A percentile compares a stretch with the other conserved stretches of the same genome.
Evolutionary conservation across 2,113 vertebrate species (phyloP).

Genomic region (Prunella himalayana): DNA sequence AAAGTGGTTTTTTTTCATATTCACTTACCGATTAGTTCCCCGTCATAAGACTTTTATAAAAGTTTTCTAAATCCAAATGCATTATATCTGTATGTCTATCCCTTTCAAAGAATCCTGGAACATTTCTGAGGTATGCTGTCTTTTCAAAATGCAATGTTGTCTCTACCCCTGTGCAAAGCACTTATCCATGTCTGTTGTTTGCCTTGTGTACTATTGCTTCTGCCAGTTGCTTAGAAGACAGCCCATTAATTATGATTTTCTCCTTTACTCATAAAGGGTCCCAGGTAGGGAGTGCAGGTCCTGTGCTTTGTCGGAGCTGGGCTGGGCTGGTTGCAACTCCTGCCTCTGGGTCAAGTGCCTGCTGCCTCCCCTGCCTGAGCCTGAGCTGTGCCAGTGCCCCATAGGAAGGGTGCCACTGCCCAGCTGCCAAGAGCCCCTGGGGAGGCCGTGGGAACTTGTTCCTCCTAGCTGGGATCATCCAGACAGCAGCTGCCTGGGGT

Average conservation of each 20-base stretch:
- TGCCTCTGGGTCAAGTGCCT: neutral
- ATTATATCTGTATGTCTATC: neutral
- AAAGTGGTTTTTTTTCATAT: neutral
- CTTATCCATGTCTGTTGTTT: neutral
- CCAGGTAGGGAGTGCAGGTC: neutral
- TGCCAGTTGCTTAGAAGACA: neutral
- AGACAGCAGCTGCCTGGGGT: neutral
- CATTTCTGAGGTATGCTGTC: neutral
- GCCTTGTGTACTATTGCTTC: neutral
- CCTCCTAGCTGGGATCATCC: neutral
- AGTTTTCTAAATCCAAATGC: neutral
- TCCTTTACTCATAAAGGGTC: neutral
- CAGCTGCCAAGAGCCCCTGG: neutral
- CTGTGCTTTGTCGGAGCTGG: rapidly evolving
- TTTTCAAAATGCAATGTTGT: neutral
- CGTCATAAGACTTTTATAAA: neutral
- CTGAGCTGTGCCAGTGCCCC: neutral
- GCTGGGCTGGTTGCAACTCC: neutral
- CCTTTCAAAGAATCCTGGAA: neutral
- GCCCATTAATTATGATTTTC: neutral
- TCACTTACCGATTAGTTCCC: neutral
- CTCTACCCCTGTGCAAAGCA: neutral
- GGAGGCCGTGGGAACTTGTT: neutral
- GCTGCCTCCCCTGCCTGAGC: neutral
- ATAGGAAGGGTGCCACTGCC: rapidly evolving